Evolutionary conservation across 2,113 vertebrate genomes (phyloP).

Genomic region (Oryzias woworae): DNA sequence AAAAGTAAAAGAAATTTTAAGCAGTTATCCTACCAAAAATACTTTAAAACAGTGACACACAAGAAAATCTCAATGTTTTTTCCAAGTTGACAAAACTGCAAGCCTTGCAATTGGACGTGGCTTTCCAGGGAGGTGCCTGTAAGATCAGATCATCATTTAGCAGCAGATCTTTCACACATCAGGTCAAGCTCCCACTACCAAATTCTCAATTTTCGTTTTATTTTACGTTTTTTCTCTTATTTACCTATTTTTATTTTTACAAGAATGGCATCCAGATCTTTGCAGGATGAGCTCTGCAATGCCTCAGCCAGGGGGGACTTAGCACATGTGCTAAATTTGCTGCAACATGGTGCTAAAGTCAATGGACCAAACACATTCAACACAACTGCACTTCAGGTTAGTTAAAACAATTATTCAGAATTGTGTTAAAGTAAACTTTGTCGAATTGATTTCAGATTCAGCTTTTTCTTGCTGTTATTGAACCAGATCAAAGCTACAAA

Average conservation of each 20-base stretch:
- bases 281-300: slow-evolving; percentile 75
- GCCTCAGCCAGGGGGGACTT: slow-evolving; percentile 90
- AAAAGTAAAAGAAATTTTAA: too few species aligned
- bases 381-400: slow-evolving; percentile 93
- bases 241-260: slow-evolving; percentile 49
- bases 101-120: too few species aligned
- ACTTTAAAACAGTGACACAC: too few species aligned
- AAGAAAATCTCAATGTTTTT: too few species aligned
- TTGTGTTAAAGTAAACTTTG: neutral
- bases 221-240: neutral
- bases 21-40: too few species aligned
- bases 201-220: too few species aligned
- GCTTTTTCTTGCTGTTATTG: neutral
- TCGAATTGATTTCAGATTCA: neutral
- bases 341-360: slow-evolving; percentile 87
- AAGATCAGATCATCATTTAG: too few species aligned
- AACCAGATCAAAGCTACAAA: too few species aligned
- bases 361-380: slow-evolving; percentile 86
- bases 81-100: too few species aligned
- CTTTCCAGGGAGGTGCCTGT: too few species aligned
- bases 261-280: slow-evolving; percentile 83
- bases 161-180: too few species aligned
- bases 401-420: slow-evolving; percentile 54
- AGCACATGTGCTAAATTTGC: slow-evolving; percentile 79
- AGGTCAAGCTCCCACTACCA: too few species aligned